Percentiles rank a stretch among this genome's conserved stretches.
phyloP scores from a whole-genome alignment of 2,888 invertebrate genomes.

The Trissoscelio sp. region DNA sequence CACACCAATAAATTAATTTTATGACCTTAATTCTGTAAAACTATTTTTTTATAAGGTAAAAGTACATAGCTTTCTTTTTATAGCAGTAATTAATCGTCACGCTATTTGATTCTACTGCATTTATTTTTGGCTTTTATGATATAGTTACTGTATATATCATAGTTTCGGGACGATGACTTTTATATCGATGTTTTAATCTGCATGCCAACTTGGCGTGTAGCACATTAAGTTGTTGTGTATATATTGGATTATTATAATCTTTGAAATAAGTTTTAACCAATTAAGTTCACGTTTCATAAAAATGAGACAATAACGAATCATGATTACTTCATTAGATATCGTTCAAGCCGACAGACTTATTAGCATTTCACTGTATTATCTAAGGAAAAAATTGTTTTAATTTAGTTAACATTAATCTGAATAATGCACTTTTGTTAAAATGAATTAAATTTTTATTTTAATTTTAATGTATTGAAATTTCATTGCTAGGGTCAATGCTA shows the following conservation, averaged over 20 bases:
- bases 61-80: too few relatives aligned
- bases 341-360: neutral
- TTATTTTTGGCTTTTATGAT: slow-evolving; percentile 29
- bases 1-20: too few relatives aligned
- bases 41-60: too few relatives aligned
- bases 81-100: neutral
- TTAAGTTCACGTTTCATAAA: slow-evolving; percentile 15
- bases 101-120: neutral
- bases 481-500: too few relatives aligned
- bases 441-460: too few relatives aligned
- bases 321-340: slow-evolving; percentile 15
- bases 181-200: slow-evolving; percentile 24
- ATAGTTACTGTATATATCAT: neutral
- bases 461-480: too few relatives aligned
- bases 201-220: slow-evolving; percentile 14
- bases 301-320: slow-evolving; percentile 2
- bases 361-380: slow-evolving; percentile 1
- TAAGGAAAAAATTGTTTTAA: too few relatives aligned
- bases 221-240: slow-evolving; percentile 1
- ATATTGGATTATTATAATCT: slow-evolving; percentile 1
- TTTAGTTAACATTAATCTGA: too few relatives aligned
- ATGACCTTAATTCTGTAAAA: too few relatives aligned
- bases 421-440: too few relatives aligned
- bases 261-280: slow-evolving; percentile 13
- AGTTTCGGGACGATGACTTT: slow-evolving; percentile 31